Evolutionary conservation across 2,113 vertebrate species (phyloP).

Genomic region (Lichenostomus cassidix): DNA sequence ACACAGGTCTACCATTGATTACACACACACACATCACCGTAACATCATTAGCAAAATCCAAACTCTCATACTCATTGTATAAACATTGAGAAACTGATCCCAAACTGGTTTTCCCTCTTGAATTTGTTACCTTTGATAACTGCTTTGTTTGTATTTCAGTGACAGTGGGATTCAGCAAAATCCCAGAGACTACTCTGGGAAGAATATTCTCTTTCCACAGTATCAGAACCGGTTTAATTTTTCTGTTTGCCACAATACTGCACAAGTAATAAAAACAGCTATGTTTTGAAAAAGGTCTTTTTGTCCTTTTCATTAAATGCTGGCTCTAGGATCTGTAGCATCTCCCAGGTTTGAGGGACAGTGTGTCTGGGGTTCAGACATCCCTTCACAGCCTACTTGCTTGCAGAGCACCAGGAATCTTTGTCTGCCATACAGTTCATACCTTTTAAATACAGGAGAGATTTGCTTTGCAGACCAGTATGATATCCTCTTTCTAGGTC

Average conservation of each 20-base stretch:
- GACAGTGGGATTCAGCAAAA: background rate
- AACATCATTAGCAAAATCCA: background rate
- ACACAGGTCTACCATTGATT: background rate
- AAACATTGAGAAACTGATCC: background rate
- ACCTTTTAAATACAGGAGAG: background rate
- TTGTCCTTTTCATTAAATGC: background rate
- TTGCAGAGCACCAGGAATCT: background rate
- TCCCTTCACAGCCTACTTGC: background rate
- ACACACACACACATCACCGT: accelerated
- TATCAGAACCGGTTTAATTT: background rate
- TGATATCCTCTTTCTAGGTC: background rate
- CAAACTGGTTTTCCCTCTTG: background rate
- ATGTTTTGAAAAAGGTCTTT: accelerated
- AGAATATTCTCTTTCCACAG: background rate
- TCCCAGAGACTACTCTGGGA: background rate
- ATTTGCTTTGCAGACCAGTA: background rate
- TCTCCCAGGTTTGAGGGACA: background rate
- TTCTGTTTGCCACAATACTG: background rate
- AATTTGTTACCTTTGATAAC: background rate
- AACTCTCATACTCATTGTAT: background rate
- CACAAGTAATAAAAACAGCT: background rate
- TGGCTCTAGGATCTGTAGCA: background rate
- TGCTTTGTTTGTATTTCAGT: background rate
- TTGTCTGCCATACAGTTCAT: background rate
- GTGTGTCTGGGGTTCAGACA: background rate